Evolutionary conservation across 2,113 vertebrate genomes (phyloP).

Genomic region (Leucoraja erinaceus): DNA sequence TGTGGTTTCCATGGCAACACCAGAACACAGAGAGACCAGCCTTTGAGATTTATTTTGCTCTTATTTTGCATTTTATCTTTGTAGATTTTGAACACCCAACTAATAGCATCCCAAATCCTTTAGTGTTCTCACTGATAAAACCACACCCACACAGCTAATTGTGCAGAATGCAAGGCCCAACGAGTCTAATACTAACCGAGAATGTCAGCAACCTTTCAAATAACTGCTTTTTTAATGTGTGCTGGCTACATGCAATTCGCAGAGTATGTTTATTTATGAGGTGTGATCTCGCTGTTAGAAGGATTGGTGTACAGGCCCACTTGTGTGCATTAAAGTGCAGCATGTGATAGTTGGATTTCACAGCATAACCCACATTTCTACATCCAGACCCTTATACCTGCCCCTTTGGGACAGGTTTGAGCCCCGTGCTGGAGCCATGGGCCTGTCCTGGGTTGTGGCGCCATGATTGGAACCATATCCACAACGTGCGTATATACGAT

Average conservation of each 20-base stretch:
- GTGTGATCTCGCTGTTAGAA: neutral
- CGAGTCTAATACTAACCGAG: neutral
- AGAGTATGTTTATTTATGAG: neutral
- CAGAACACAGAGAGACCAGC: neutral
- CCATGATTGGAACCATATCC: neutral
- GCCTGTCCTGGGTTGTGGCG: neutral
- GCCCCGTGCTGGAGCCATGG: neutral
- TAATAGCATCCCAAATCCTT: neutral
- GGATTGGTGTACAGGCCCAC: neutral
- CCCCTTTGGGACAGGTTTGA: neutral
- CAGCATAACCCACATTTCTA: too few species aligned
- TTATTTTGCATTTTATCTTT: slow-evolving; percentile 12
- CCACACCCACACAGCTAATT: neutral
- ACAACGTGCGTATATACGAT: neutral
- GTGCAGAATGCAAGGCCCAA: neutral
- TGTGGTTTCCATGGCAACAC: neutral
- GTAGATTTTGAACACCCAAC: neutral
- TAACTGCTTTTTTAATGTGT: neutral
- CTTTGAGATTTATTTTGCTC: slow-evolving; percentile 15
- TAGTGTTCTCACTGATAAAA: neutral
- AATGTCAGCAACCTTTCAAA: slow-evolving; percentile 5
- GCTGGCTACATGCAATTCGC: neutral
- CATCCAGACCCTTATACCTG: neutral
- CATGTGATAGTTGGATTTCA: neutral
- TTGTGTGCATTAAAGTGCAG: neutral